Percentiles rank a stretch among this genome's conserved stretches.
Conservation (phyloP, 2,888 invertebrate species). For the Tachina lurida region DNA sequence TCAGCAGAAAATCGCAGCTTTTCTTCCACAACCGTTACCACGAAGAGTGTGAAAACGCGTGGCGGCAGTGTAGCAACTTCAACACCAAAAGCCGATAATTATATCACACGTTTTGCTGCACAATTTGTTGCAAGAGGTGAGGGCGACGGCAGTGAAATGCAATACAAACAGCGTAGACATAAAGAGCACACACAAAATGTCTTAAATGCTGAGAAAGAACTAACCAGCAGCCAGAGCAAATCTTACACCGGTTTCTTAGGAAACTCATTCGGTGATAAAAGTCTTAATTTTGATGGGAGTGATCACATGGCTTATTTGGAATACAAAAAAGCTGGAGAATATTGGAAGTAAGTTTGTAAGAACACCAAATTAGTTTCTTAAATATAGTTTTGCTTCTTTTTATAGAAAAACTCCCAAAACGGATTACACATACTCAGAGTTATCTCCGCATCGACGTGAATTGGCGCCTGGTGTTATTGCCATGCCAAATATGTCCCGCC, state of each 20-base stretch:
- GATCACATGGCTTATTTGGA: slow-evolving; percentile 87
- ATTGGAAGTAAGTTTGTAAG: slow-evolving; percentile 89
- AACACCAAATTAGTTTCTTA: not conserved
- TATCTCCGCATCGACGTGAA: slow-evolving; percentile 92
- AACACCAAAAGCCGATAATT: slow-evolving; percentile 75
- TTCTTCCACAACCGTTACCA: slow-evolving; percentile 65
- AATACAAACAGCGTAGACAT: slow-evolving; percentile 62
- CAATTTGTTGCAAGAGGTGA: slow-evolving; percentile 67
- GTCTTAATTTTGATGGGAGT: slow-evolving; percentile 74
- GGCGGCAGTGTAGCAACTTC: slow-evolving; percentile 74
- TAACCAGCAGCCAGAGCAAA: slow-evolving; percentile 69
- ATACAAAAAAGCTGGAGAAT: slow-evolving; percentile 90
- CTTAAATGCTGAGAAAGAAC: slow-evolving; percentile 78
- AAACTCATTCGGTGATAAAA: slow-evolving; percentile 64
- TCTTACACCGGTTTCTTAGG: slow-evolving; percentile 69
- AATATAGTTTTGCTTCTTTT: slow-evolving; percentile 38
- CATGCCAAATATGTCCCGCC: slow-evolving; percentile 95
- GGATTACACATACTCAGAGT: slow-evolving; percentile 93
- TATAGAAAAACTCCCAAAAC: slow-evolving; percentile 93
- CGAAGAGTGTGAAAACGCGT: slow-evolving; percentile 65
- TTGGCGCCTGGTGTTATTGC: slow-evolving; percentile 91
- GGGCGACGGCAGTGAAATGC: slow-evolving; percentile 30
- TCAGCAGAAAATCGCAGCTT: slow-evolving; percentile 76
- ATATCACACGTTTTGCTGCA: slow-evolving; percentile 70
- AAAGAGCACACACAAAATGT: slow-evolving; percentile 80